A percentile compares a stretch with the other conserved stretches of the same genome.
Evolutionary conservation across 2,113 vertebrate species (phyloP).

Genomic region (Rhea pennata): DNA sequence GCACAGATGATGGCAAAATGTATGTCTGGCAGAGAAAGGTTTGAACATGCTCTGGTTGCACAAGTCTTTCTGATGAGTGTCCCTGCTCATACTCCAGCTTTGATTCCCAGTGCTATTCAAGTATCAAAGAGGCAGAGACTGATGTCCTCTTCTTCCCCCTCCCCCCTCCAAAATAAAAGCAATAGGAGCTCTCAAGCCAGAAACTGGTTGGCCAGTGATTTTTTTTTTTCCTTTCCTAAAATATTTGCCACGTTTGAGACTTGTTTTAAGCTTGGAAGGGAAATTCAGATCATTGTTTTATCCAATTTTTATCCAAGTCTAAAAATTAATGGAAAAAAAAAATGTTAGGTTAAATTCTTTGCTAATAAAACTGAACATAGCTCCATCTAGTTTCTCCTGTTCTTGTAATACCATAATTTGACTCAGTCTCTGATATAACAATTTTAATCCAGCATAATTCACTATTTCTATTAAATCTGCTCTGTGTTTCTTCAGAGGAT

Average conservation of each 20-base stretch:
- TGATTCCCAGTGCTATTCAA: not conserved
- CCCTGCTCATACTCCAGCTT: not conserved
- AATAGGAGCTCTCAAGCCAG: not conserved
- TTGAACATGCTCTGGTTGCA: not conserved
- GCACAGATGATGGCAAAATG: too few relatives aligned
- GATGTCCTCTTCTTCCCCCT: too few relatives aligned
- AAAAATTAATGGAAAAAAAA: rapidly evolving
- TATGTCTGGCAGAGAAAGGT: not conserved
- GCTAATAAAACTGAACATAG: not conserved
- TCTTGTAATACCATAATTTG: not conserved
- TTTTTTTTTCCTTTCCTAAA: too few relatives aligned
- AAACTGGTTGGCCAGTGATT: not conserved
- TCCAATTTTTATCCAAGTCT: not conserved
- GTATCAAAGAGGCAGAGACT: not conserved
- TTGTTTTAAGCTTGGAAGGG: not conserved
- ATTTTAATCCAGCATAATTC: not conserved
- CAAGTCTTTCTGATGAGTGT: not conserved
- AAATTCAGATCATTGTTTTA: not conserved
- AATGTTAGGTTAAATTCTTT: not conserved
- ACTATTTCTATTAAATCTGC: not conserved
- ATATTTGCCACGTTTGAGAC: not conserved
- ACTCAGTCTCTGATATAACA: not conserved
- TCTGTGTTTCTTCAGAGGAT: not conserved
- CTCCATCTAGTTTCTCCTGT: not conserved
- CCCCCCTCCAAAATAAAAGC: not conserved